A percentile compares a stretch with the other conserved stretches of the same genome.
Evolutionary conservation across 1,140 invertebrate species (phyloP).

Genomic region (Adelges cooleyi): DNA sequence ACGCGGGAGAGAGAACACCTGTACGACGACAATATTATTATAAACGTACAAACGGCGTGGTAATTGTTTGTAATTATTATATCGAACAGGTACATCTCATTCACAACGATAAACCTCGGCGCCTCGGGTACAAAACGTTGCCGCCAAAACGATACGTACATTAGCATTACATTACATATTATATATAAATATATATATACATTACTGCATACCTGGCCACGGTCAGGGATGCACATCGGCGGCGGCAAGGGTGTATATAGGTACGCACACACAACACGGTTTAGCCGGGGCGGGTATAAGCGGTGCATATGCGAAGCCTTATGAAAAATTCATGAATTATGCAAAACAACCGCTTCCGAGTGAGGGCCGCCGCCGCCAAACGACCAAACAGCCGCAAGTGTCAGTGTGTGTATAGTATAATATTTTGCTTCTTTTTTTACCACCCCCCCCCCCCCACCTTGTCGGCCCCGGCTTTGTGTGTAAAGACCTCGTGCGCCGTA

Average conservation of each 20-base stretch:
- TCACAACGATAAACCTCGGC: too few relatives aligned
- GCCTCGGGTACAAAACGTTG: too few relatives aligned
- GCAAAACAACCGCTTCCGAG: slow-evolving; percentile 26
- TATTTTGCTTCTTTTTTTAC: not conserved
- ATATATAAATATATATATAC: not conserved
- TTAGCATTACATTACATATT: too few relatives aligned
- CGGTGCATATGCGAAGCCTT: slow-evolving; percentile 7
- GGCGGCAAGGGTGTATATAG: not conserved
- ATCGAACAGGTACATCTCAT: too few relatives aligned
- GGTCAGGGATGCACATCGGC: not conserved
- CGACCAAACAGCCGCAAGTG: slow-evolving; percentile 27
- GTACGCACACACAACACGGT: not conserved
- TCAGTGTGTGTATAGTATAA: not conserved
- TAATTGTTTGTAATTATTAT: too few relatives aligned
- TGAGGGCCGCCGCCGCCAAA: not conserved
- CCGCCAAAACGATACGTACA: not conserved
- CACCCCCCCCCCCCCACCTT: not conserved
- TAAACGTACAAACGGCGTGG: too few relatives aligned
- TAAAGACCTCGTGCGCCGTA: not conserved
- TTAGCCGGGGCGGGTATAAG: not conserved
- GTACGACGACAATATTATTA: too few relatives aligned
- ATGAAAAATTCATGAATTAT: slow-evolving; percentile 29
- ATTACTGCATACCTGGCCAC: not conserved
- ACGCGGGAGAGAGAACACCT: not conserved
- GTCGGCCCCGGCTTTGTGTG: not conserved